Evolutionary conservation across 92 coral and sea anemone genomes (phyloP), one percentile per base, ranked within the genome.

Genomic region (Palythoa grandis): DNA sequence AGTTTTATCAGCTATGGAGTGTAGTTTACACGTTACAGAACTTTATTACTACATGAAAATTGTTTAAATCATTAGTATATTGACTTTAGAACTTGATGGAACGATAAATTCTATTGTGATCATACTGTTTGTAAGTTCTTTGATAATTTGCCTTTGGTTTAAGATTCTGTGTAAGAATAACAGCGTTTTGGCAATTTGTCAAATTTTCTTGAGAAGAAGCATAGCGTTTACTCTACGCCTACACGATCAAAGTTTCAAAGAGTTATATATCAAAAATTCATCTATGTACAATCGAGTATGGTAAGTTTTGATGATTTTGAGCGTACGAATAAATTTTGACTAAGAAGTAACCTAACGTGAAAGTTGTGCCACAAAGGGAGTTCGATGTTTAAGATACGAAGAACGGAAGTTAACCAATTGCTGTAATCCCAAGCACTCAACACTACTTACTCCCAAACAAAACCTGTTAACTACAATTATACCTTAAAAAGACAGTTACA

Each of bases 381-480:
- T 54, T 53, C 10, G 67, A 76, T 76, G 66, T 54, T 76, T 76
- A 25, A 52, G 17, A 54, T 58, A 39, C 52, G 61, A 80, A 43
- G 85, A 65, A 68, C 85, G 73, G 85, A 80, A 66, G 85, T 48
- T 47, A 43, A 48, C 61, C 85, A 80, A 80, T 80, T 80, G 85
- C 48, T 65, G 85, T 80, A 80, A 80, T 80, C 85, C 74, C 48
- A 80, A 66, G 43, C 74, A 80, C 85, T 67, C 85, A 80, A 67
- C 85, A 80, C 74, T 66, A 80, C 85, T 80, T 80, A 80, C 66
- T 61, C 75, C 22, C 20, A 80, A 48, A 20, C 47, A 40, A 67
- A 65, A 66, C 38, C 85, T 48, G 47, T 47, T 79, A 79, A 66
- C 60, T 80, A 12, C 4, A 22, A 14, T 25, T 29, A 25, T 69